These are phyloP conservation scores for Pocota personata DNA, from an alignment of 2,888 invertebrate genomes.

Conservation along the genomic window DNA sequence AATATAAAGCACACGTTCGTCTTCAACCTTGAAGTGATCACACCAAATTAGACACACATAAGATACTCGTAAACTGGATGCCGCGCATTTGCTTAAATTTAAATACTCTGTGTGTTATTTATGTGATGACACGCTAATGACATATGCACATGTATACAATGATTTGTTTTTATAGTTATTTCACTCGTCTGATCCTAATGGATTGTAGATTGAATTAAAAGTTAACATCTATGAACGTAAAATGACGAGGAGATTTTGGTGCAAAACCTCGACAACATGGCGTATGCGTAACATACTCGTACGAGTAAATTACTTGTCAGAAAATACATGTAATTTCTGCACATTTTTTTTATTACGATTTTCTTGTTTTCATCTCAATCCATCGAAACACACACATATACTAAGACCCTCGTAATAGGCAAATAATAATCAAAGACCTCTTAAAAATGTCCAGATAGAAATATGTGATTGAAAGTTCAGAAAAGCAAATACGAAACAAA, in stretches of 20 bases:
- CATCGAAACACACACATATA: too few relatives aligned
- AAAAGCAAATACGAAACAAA: too few relatives aligned
- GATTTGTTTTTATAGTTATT: not conserved
- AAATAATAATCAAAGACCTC: too few relatives aligned
- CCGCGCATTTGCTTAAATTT: not conserved
- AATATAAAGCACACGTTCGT: slow-evolving; percentile 7
- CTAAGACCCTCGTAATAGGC: too few relatives aligned
- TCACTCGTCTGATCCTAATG: not conserved
- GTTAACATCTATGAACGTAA: not conserved
- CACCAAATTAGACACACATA: not conserved
- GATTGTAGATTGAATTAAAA: not conserved
- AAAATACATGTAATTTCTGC: too few relatives aligned
- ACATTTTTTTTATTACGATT: too few relatives aligned
- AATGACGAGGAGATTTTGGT: not conserved
- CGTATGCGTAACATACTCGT: slow-evolving; percentile 25
- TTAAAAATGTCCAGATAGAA: too few relatives aligned
- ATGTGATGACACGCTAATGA: slow-evolving; percentile 19
- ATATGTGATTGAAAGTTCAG: too few relatives aligned
- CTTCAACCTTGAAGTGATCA: slow-evolving; percentile 39
- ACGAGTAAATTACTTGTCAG: too few relatives aligned
- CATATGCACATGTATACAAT: not conserved
- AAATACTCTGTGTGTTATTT: not conserved
- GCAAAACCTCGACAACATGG: not conserved
- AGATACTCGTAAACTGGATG: not conserved
- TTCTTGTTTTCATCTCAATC: too few relatives aligned